Conservation (phyloP, 2,113 vertebrate species). For the Tauraco erythrolophus region DNA sequence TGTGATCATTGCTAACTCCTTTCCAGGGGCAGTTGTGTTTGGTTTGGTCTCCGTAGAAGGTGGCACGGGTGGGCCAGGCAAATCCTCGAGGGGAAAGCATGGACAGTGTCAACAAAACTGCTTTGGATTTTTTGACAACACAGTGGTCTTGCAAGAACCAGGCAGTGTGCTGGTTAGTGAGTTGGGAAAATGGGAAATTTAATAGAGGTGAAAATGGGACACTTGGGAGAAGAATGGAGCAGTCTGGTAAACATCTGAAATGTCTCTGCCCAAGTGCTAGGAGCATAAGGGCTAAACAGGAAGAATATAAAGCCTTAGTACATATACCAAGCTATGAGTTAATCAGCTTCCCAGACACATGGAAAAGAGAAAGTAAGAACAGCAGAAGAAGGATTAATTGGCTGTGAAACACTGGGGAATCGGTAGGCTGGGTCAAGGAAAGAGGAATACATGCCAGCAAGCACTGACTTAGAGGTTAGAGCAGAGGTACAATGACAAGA, state of each 20-base stretch:
- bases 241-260: constrained; percentile 56
- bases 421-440: constrained; percentile 34
- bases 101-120: not conserved
- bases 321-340: constrained; percentile 33
- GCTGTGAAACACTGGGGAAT: constrained; percentile 56
- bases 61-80: not conserved
- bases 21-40: not conserved
- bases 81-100: not conserved
- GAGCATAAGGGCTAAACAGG: constrained; percentile 21
- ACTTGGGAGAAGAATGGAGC: constrained; percentile 8
- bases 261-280: constrained; percentile 3
- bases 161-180: not conserved
- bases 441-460: constrained; percentile 1
- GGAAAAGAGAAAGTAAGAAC: constrained; percentile 42
- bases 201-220: constrained; percentile 52
- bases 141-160: constrained; percentile 19
- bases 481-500: not conserved
- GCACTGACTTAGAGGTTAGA: not conserved
- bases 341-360: constrained; percentile 49
- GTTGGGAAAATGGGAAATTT: constrained; percentile 55
- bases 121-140: not conserved
- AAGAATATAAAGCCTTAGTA: constrained; percentile 41
- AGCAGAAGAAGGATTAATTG: constrained; percentile 58
- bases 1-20: not conserved
- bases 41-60: not conserved